Conservation (phyloP, 2,888 invertebrate genomes). For the Vandiemenella viatica region DNA sequence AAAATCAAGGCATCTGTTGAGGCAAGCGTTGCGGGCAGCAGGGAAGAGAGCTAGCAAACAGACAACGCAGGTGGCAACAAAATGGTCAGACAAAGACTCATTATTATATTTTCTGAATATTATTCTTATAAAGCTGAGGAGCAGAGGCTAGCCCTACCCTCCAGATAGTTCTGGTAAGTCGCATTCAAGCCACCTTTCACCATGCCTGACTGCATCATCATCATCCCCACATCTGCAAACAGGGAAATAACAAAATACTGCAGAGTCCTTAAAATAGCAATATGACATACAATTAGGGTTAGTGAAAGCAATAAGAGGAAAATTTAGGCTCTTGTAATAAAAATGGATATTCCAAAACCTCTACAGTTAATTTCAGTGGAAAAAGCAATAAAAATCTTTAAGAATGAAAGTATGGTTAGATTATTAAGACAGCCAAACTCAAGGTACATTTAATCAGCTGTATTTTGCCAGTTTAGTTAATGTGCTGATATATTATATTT, state of each 20-base stretch:
- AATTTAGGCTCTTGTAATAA: not conserved
- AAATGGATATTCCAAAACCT: no score
- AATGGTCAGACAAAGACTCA: not conserved
- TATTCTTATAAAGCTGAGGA: slow-evolving; percentile 7
- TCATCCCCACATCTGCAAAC: slow-evolving; percentile 91
- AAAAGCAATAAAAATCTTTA: no score
- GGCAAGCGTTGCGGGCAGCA: slow-evolving; percentile 1
- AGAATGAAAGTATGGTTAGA: no score
- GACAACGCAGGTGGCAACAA: slow-evolving; percentile 2
- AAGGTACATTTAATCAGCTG: no score
- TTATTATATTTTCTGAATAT: not conserved
- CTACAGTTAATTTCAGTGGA: no score
- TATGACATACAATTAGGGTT: no score
- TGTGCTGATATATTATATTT: no score
- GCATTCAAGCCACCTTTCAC: slow-evolving; percentile 56
- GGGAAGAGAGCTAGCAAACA: slow-evolving; percentile 4
- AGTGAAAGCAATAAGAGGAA: not conserved
- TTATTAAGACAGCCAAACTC: no score
- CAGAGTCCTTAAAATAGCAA: slow-evolving; percentile 1
- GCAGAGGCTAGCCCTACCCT: slow-evolving; percentile 48
- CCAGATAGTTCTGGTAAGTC: slow-evolving; percentile 41
- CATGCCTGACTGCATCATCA: slow-evolving; percentile 93
- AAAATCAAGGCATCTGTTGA: slow-evolving; percentile 1
- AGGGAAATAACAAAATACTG: slow-evolving; percentile 23
- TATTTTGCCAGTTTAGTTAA: no score